Conservation (phyloP, 2,888 invertebrate species). For the Noctua fimbriata region DNA sequence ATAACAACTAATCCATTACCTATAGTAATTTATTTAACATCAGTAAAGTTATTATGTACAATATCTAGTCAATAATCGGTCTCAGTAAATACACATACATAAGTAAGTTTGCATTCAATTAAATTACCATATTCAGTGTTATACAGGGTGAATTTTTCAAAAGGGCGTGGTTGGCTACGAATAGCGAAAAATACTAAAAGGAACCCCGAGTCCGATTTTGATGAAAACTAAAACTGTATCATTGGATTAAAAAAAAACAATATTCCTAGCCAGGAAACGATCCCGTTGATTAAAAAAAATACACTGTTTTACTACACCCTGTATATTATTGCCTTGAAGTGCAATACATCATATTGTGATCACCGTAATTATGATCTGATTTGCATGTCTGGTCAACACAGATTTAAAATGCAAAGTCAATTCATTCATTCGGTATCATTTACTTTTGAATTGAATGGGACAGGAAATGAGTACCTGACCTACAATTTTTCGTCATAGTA, state of each 20-base stretch:
- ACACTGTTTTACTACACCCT: no score
- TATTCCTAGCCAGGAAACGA: no score
- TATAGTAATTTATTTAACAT: neutral
- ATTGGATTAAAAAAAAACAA: no score
- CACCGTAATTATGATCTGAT: slow-evolving; percentile 5
- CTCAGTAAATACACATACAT: neutral
- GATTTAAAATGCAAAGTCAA: slow-evolving; percentile 33
- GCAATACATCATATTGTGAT: neutral
- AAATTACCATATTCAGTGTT: slow-evolving; percentile 17
- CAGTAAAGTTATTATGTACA: neutral
- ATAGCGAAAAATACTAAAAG: no score
- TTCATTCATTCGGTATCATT: neutral
- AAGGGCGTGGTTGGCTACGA: no score
- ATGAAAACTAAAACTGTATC: no score
- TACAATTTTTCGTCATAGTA: slow-evolving; percentile 12
- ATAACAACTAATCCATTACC: neutral
- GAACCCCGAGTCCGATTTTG: no score
- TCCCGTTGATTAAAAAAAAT: no score
- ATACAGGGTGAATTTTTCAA: neutral
- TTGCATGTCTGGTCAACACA: slow-evolving; percentile 33
- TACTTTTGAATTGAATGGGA: neutral
- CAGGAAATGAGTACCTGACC: slow-evolving; percentile 27
- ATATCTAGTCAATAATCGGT: slow-evolving; percentile 2
- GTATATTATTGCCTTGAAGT: neutral
- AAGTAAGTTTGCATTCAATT: slow-evolving; percentile 6